A percentile compares a stretch with the other conserved stretches of the same genome.
phyloP scores from a whole-genome alignment of 1,140 invertebrate genomes.

The Brachionus rotundiformis region DNA sequence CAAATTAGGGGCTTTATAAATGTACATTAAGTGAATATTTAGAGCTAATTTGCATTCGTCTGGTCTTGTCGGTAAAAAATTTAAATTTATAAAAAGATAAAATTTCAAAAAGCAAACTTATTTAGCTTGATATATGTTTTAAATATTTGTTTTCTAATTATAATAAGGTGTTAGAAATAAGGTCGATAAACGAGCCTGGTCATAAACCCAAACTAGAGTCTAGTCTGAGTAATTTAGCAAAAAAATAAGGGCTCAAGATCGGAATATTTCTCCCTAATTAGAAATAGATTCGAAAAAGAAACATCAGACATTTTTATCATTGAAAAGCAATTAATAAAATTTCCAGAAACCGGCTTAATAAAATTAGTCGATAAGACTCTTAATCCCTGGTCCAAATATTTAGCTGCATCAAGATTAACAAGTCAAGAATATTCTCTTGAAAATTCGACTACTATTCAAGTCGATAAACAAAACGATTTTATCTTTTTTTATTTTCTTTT shows the following conservation, averaged over 20 bases:
- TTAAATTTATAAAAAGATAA: not conserved
- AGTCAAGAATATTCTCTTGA: constrained; percentile 11
- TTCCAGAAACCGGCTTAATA: not conserved
- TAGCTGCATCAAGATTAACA: constrained; percentile 1
- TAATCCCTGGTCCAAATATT: not conserved
- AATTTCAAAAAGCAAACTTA: constrained; percentile 23
- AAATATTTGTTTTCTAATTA: constrained; percentile 26
- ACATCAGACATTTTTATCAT: constrained; percentile 34
- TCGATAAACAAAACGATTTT: constrained; percentile 4
- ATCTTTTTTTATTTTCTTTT: constrained; percentile 9
- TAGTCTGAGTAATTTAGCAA: not conserved
- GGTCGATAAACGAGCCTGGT: constrained; percentile 32
- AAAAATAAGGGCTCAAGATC: not conserved
- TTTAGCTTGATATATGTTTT: not conserved
- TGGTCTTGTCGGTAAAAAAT: constrained; percentile 12
- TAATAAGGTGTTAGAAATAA: constrained; percentile 28
- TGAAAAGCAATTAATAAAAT: not conserved
- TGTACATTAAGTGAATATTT: not conserved
- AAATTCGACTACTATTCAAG: not conserved
- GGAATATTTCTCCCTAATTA: not conserved
- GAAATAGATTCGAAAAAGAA: not conserved
- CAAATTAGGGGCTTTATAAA: not conserved
- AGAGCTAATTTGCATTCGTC: constrained; percentile 12
- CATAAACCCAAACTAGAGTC: constrained; percentile 11
- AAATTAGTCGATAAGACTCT: not conserved